A percentile compares a stretch with the other conserved stretches of the same genome.
These are phyloP conservation scores for Megaustenia siamemsis DNA, from an alignment of 2,888 invertebrate genomes.

Conservation along the genomic window DNA sequence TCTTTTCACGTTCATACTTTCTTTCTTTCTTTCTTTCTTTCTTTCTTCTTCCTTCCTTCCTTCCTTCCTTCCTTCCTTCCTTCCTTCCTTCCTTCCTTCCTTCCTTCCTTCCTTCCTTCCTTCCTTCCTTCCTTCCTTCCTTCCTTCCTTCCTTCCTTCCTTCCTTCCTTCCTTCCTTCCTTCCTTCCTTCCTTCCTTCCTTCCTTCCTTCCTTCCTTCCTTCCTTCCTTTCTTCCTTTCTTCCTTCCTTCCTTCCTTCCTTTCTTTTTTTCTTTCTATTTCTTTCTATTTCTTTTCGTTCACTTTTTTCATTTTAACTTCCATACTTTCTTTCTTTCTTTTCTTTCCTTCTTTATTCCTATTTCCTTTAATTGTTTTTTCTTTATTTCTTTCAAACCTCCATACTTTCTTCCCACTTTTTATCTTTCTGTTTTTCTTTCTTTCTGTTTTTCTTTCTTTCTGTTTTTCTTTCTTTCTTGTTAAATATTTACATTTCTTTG, in stretches of 20 bases:
- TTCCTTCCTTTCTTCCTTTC: conserved; percentile 1
- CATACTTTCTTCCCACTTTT: not conserved
- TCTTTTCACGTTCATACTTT: not conserved
- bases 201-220: not conserved
- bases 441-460: conserved; percentile 36
- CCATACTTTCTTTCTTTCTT: conserved; percentile 38
- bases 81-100: not conserved
- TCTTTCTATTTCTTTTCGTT: not conserved
- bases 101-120: not conserved
- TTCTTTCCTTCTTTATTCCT: not conserved
- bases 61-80: not conserved
- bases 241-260: not conserved
- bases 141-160: conserved; percentile 10
- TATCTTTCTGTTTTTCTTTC: not conserved
- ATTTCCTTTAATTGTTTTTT: not conserved
- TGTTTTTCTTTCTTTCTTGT: conserved; percentile 37
- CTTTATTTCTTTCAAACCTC: not conserved
- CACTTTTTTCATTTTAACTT: conserved; percentile 30
- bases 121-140: not conserved
- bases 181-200: not conserved
- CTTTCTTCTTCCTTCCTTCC: not conserved
- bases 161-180: not conserved
- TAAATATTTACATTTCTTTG: not conserved
- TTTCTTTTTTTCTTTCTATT: not conserved
- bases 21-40: not conserved